Conservation (phyloP, 2,113 vertebrate species). For the Chaenogobius annularis region DNA sequence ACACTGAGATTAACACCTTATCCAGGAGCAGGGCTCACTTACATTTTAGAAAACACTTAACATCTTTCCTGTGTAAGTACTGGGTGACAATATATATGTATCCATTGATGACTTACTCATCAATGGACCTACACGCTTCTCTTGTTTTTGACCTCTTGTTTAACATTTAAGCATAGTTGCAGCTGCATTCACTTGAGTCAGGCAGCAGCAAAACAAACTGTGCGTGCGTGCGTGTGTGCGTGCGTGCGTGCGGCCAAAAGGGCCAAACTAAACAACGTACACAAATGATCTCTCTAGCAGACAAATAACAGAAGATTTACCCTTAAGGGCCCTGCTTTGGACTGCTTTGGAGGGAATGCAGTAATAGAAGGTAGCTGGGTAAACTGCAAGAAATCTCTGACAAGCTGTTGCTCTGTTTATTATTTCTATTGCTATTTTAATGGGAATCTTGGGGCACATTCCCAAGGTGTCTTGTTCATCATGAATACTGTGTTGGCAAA, state of each 20-base stretch:
- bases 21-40: slow-evolving; percentile 4
- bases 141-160: not conserved
- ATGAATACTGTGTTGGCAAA: not conserved
- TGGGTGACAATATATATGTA: not conserved
- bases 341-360: too few species aligned
- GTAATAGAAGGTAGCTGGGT: too few species aligned
- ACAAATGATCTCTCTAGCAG: too few species aligned
- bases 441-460: not conserved
- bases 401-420: not conserved
- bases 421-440: too few species aligned
- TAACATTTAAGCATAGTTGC: not conserved
- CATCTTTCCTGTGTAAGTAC: slow-evolving; percentile 3
- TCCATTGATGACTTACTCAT: not conserved
- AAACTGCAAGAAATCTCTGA: too few species aligned
- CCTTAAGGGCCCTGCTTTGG: too few species aligned
- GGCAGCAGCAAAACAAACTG: not conserved
- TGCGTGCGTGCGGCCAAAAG: too few species aligned
- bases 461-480: too few species aligned
- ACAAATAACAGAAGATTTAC: too few species aligned
- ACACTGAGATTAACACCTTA: slow-evolving; percentile 33
- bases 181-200: not conserved
- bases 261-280: not conserved
- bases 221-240: too few species aligned
- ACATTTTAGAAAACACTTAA: not conserved
- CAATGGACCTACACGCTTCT: not conserved